These are phyloP conservation scores for Bos javanicus DNA, from an alignment of 2,113 vertebrate species.

Conservation along the genomic window DNA sequence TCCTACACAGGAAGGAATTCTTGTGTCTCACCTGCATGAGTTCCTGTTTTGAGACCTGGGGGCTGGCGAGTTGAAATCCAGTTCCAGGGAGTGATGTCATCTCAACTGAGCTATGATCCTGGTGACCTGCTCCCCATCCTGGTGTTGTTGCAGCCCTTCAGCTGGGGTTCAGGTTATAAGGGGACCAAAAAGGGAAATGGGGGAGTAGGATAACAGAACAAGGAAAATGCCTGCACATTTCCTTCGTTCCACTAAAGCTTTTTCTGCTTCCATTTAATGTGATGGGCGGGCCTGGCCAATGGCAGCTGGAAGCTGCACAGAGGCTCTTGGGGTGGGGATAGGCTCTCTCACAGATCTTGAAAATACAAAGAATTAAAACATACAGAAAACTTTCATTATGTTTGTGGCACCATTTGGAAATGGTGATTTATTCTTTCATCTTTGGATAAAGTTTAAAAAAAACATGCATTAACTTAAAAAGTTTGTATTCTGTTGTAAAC, in stretches of 20 bases:
- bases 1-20: constrained; percentile 80
- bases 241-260: constrained; percentile 80
- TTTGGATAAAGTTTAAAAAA: constrained; percentile 72
- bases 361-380: constrained; percentile 63
- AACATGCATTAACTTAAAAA: background rate
- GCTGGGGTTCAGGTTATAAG: constrained; percentile 77
- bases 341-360: constrained; percentile 64
- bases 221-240: constrained; percentile 80
- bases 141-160: constrained; percentile 80
- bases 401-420: constrained; percentile 66
- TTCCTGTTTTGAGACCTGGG: constrained; percentile 85
- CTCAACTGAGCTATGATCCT: constrained; percentile 76
- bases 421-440: constrained; percentile 69
- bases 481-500: constrained; percentile 26
- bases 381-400: constrained; percentile 58
- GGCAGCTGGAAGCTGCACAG: constrained; percentile 77
- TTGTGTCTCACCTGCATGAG: constrained; percentile 83
- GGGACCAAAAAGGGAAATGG: constrained; percentile 67
- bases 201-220: constrained; percentile 76
- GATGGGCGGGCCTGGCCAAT: constrained; percentile 56
- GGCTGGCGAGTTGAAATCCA: constrained; percentile 69
- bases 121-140: constrained; percentile 81
- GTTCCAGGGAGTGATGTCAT: constrained; percentile 83
- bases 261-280: constrained; percentile 79
- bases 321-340: constrained; percentile 69